Evolutionary conservation across 2,113 vertebrate genomes (phyloP), one percentile per base, ranked within the genome.

Genomic region (Microcebus lehilahytsara): DNA sequence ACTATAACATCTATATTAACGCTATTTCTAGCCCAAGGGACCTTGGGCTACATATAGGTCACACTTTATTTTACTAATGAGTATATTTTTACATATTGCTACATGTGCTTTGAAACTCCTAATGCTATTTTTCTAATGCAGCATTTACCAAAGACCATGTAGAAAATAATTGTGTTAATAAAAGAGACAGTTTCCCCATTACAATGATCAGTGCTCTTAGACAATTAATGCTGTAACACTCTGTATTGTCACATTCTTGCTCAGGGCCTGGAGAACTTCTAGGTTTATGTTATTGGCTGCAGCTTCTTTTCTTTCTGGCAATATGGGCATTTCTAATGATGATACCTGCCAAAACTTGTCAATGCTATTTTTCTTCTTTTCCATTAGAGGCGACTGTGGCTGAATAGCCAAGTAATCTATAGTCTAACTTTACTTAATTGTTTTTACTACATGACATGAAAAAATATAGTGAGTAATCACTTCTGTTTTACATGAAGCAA

Each of bases 311-410:
- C 84, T 93, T 95, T 58, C 93, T 94, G 93, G 78, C 62, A 96
- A 90, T 91, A 62, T 60, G 93, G 96, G n/a, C 60, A 96, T 96
- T 97, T 94, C 93, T 84, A 97, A 91, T 96, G 96, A 91, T 87
- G 95, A 97, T 51, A 96, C 51, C 91, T 96, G 95, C 91, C 97
- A 97, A 98, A 97, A 95, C 66, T 95, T 97, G 89, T 96, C 88
- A 78, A 89, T 94, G 95, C 69, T 96, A 95, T 96, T 97, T 98
- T 95, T 97, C 93, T 96, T 93, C 95, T 96, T 85, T 92, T 94
- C 85, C 85, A 91, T 92, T 98, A 93, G 90, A 96, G 32, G 83
- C 91, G 85, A 96, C 85, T 71, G n/a, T 64, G 78, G 83, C 69
- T 92, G 97, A 98, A 97, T 81, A 94, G 69, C 79, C 85, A 96